Evolutionary conservation across 1,140 invertebrate genomes (phyloP).

Genomic region (Atta cephalotes): DNA sequence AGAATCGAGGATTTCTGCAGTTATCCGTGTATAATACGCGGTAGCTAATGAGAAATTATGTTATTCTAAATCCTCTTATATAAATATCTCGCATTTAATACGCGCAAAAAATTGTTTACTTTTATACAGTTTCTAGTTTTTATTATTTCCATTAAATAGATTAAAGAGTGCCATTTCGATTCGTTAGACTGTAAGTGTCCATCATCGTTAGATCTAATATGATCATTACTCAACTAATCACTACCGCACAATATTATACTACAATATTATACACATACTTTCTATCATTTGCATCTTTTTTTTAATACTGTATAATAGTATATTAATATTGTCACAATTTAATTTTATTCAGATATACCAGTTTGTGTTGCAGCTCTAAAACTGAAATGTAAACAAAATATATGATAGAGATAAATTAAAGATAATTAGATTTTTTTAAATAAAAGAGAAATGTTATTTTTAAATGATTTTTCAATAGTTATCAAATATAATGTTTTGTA

Average conservation of each 20-base stretch:
- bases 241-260: neutral
- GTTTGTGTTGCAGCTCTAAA: neutral
- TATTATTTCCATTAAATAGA: conserved; percentile 10
- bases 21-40: neutral
- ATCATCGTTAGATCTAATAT: neutral
- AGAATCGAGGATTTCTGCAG: neutral
- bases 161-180: neutral
- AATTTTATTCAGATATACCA: neutral
- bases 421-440: neutral
- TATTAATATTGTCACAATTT: neutral
- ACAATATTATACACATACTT: neutral
- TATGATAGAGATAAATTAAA: neutral
- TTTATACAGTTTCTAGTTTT: conserved; percentile 8
- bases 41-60: conserved; percentile 30
- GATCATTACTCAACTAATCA: conserved; percentile 9
- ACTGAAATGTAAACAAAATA: neutral
- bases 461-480: neutral
- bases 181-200: conserved; percentile 1
- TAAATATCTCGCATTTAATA: neutral
- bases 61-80: conserved; percentile 16
- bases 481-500: neutral
- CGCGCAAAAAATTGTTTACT: conserved; percentile 5
- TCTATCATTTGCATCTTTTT: neutral
- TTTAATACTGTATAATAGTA: neutral
- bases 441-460: neutral